A percentile compares a stretch with the other conserved stretches of the same genome.
phyloP scores from a whole-genome alignment of 1,140 invertebrate species.

The Dendrolimus punctatus region DNA sequence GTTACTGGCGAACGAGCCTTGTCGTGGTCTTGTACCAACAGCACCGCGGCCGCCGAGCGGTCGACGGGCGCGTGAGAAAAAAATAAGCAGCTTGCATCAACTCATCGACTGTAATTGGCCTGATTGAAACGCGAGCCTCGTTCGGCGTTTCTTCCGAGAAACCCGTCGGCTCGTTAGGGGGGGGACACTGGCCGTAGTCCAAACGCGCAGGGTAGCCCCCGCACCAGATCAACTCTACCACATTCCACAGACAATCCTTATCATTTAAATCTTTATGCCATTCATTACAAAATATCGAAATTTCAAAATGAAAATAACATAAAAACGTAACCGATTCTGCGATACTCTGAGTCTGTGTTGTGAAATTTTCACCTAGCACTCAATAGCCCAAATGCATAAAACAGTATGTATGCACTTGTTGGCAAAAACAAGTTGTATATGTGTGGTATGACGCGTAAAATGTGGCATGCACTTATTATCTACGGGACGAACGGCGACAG shows the following conservation, averaged over 20 bases:
- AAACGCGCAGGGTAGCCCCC: slow-evolving; percentile 31
- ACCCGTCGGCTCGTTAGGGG: slow-evolving; percentile 54
- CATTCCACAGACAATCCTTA: slow-evolving; percentile 35
- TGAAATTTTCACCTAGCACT: too few species aligned
- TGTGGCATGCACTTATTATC: slow-evolving; percentile 57
- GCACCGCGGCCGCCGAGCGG: slow-evolving; percentile 10
- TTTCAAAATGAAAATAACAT: too few species aligned
- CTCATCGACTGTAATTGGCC: slow-evolving; percentile 63
- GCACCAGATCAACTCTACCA: slow-evolving; percentile 29
- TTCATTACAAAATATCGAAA: too few species aligned
- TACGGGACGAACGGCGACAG: slow-evolving; percentile 34
- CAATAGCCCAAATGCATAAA: slow-evolving; percentile 9
- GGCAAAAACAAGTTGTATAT: slow-evolving; percentile 22
- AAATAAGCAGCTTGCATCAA: slow-evolving; percentile 51
- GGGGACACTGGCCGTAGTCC: slow-evolving; percentile 35
- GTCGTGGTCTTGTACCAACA: too few species aligned
- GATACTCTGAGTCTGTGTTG: too few species aligned
- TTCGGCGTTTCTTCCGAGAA: slow-evolving; percentile 54
- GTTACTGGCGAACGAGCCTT: too few species aligned
- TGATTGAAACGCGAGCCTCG: slow-evolving; percentile 64
- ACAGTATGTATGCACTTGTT: slow-evolving; percentile 41
- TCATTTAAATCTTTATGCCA: too few species aligned
- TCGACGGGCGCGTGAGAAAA: slow-evolving; percentile 45
- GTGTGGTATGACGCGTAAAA: slow-evolving; percentile 37
- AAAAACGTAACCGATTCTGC: too few species aligned